Percentiles rank a stretch among this genome's conserved stretches.
Evolutionary conservation across 2,888 invertebrate genomes (phyloP).

Genomic region (Stictocephala bisonia): DNA sequence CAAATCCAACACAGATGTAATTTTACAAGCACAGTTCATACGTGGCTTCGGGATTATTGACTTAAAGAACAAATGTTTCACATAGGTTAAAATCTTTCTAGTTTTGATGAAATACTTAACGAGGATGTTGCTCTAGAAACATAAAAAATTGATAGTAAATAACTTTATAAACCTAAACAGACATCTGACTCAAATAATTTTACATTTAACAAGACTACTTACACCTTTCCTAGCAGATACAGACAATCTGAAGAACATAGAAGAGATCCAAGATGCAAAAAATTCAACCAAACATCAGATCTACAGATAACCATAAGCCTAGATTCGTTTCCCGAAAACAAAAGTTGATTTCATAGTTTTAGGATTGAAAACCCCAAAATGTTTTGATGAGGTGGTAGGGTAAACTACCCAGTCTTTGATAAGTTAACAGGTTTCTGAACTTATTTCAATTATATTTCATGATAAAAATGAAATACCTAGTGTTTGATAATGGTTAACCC

Average conservation of each 20-base stretch:
- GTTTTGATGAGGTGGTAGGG: too few relatives aligned
- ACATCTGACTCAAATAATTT: neutral
- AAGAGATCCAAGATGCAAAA: neutral
- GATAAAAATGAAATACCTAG: too few relatives aligned
- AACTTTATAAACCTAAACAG: neutral
- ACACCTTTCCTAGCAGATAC: neutral
- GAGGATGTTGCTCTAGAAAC: neutral
- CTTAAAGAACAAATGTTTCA: neutral
- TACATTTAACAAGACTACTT: neutral
- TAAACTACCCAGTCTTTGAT: too few relatives aligned
- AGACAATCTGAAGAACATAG: conserved; percentile 43
- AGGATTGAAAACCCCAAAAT: neutral
- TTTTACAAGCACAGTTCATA: neutral
- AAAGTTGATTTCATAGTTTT: neutral
- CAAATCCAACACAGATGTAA: neutral
- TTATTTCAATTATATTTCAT: too few relatives aligned
- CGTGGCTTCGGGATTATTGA: neutral
- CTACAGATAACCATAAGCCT: neutral
- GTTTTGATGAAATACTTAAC: neutral
- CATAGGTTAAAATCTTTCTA: neutral
- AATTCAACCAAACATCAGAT: conserved; percentile 19
- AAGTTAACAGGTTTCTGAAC: too few relatives aligned
- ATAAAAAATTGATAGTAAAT: neutral
- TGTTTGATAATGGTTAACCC: too few relatives aligned
- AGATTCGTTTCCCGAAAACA: neutral